phyloP scores from a whole-genome alignment of 2,113 vertebrate genomes.

The Garra rufa region DNA sequence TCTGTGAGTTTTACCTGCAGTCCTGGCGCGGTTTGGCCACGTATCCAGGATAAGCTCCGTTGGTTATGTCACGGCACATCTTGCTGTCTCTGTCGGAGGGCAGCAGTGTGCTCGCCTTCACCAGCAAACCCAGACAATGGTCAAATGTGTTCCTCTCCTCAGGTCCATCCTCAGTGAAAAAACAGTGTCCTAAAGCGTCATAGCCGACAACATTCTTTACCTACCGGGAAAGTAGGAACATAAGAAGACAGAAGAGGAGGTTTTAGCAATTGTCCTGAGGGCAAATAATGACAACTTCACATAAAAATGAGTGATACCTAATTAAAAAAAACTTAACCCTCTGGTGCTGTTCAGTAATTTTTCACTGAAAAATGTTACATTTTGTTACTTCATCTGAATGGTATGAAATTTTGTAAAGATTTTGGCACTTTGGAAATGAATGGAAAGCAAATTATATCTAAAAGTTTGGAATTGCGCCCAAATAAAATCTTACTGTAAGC shows the following conservation, averaged over 20 bases:
- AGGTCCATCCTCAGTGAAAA: constrained; percentile 94
- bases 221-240: constrained; percentile 66
- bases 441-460: no score
- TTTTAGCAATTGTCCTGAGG: neutral
- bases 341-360: no score
- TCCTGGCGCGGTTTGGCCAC: constrained; percentile 92
- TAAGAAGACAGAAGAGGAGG: neutral
- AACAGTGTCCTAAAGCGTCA: constrained; percentile 90
- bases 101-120: constrained; percentile 88
- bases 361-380: no score
- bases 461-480: no score
- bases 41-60: constrained; percentile 91
- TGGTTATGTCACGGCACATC: constrained; percentile 90
- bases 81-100: constrained; percentile 93
- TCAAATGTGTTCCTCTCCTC: constrained; percentile 96
- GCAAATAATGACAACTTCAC: neutral
- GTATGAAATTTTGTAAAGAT: no score
- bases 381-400: no score
- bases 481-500: no score
- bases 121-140: constrained; percentile 91
- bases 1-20: constrained; percentile 82
- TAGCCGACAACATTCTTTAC: constrained; percentile 94
- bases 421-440: no score
- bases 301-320: neutral
- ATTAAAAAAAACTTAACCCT: neutral